These are phyloP conservation scores for Myotis findleyi DNA, from an alignment of 2,797 vertebrate genomes.

Conservation along the genomic window DNA sequence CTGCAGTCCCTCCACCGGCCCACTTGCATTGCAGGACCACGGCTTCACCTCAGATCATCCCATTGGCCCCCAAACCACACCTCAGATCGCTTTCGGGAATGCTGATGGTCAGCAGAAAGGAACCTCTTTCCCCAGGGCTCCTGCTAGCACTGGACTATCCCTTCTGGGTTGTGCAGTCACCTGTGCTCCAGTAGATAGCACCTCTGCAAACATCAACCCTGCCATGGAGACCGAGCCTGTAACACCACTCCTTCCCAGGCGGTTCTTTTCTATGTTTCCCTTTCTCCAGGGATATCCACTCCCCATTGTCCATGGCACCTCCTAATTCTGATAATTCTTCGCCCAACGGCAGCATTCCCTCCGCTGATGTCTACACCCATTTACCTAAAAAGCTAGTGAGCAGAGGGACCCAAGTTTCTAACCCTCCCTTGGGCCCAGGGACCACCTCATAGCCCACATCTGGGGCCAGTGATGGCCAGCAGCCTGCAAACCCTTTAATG, in stretches of 20 bases:
- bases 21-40: neutral
- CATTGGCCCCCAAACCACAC: neutral
- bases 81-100: neutral
- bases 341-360: neutral
- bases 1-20: neutral
- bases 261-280: neutral
- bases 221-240: neutral
- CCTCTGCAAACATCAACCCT: neutral
- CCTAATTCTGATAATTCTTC: neutral
- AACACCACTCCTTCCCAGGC: neutral
- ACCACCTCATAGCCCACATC: neutral
- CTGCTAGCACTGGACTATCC: neutral
- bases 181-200: neutral
- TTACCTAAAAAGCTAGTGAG: neutral
- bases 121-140: neutral
- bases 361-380: neutral
- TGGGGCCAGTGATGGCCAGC: neutral
- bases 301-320: neutral
- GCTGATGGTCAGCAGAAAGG: neutral
- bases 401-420: neutral
- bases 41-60: neutral
- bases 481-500: neutral
- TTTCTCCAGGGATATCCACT: neutral
- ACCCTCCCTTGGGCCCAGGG: neutral
- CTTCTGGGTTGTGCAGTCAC: neutral